Evolutionary conservation across 2,797 vertebrate species (phyloP).

Genomic region (Sylvilagus floridanus): DNA sequence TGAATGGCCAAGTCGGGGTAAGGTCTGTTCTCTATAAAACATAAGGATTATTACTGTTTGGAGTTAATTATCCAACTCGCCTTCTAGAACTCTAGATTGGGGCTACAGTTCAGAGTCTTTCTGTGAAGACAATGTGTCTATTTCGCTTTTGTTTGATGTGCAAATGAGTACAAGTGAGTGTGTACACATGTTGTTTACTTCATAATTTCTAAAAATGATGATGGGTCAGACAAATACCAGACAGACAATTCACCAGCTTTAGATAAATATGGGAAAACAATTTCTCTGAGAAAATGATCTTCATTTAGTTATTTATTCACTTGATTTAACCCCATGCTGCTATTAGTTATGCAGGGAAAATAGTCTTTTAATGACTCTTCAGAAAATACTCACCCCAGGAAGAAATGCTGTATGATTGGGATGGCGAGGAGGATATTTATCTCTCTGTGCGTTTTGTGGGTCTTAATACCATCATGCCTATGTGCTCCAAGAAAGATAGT

Average conservation of each 20-base stretch:
- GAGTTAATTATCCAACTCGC: not conserved
- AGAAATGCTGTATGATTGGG: slow-evolving; percentile 71
- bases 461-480: slow-evolving; percentile 43
- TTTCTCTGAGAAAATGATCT: slow-evolving; percentile 76
- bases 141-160: slow-evolving; percentile 55
- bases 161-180: slow-evolving; percentile 59
- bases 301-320: slow-evolving; percentile 77
- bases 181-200: slow-evolving; percentile 64
- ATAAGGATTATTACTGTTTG: not conserved
- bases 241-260: slow-evolving; percentile 61
- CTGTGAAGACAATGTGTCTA: not conserved
- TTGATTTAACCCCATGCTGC: slow-evolving; percentile 82
- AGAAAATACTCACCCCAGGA: slow-evolving; percentile 78
- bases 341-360: slow-evolving; percentile 81
- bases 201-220: slow-evolving; percentile 66
- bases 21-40: not conserved
- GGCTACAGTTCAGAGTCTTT: not conserved
- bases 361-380: slow-evolving; percentile 80
- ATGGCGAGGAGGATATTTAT: slow-evolving; percentile 64
- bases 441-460: slow-evolving; percentile 49
- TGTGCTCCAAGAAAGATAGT: slow-evolving; percentile 41
- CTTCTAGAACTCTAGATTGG: not conserved
- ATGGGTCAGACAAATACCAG: slow-evolving; percentile 59
- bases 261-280: slow-evolving; percentile 72
- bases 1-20: not conserved